Base-by-base conservation (phyloP, 2,113 vertebrate genomes). In the Physeter macrocephalus region DNA sequence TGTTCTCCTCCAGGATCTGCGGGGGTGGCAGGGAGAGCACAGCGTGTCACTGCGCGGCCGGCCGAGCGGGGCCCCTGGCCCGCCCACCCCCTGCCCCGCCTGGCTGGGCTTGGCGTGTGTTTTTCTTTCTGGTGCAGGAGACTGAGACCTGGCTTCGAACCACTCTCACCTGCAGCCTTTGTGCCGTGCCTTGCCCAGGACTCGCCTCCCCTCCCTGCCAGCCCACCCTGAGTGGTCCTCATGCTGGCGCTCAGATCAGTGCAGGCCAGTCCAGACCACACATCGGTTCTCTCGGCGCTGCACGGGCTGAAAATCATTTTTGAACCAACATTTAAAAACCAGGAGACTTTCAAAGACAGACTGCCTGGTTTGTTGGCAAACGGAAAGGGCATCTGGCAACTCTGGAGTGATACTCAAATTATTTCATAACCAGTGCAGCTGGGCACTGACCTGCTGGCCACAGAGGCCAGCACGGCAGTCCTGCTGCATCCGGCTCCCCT, bases 1-100 rank as follows among this genome's bases (percentile, higher is more conserved):
- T 99, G 97, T 99, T 99, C 96, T 99, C 99, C 97, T 99, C 99
- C 94, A 99, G 98, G 93, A 99, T 98, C 99, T 99, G 98, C n/a
- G 69, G 95, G 69, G 57, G 0, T 8, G 11, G 84, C 0, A 1
- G 41, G 74, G 23, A 72, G 69, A 69, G 78, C 90, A 96, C 49
- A 95, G 91, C 6, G 0, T 27, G 31, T 97, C 83, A 97, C 27
- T 11, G 87, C 39, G 1, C 0, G 3, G 74, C 46, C 9, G 29
- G 43, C 46, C 9, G 29, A 12, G 25, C 27, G 15, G 29, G 43
- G 66, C 15, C 27, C 14, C 31, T 29, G 3, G 5, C 52, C 36
- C 20, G 14, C 46, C 23, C 23, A 2, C n/a, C 18, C 43, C 3
- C 31, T 5, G 27, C 46, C 72, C 10, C 6, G 1, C 43, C n/a